Evolutionary conservation across 2,113 vertebrate genomes (phyloP).

Genomic region (Lota lota): DNA sequence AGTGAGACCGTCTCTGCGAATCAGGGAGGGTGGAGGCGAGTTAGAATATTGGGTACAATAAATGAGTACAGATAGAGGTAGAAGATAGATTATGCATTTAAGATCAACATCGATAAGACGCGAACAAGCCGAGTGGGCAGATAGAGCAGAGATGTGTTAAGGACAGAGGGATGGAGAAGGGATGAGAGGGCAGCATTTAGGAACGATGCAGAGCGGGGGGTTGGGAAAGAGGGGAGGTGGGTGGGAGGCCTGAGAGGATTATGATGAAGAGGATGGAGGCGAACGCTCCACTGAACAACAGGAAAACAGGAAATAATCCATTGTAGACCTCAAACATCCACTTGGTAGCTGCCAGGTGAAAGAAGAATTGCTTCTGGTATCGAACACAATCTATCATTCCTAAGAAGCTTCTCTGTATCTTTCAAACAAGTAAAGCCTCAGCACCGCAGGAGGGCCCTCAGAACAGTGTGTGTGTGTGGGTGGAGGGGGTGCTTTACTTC

Average conservation of each 20-base stretch:
- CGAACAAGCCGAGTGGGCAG: background rate
- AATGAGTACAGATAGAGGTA: no score
- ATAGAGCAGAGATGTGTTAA: background rate
- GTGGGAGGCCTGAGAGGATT: background rate
- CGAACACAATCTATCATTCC: no score
- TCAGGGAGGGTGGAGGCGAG: no score
- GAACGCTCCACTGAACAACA: background rate
- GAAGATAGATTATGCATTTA: constrained; percentile 6
- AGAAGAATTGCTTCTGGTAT: background rate
- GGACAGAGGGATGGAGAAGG: background rate
- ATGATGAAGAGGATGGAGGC: background rate
- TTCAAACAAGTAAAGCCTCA: no score
- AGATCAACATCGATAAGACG: background rate
- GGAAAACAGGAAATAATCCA: background rate
- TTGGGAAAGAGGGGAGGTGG: background rate
- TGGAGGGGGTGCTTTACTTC: no score
- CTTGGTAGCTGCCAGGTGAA: background rate
- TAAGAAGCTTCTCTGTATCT: no score
- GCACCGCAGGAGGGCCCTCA: background rate
- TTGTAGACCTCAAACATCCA: background rate
- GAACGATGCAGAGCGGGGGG: background rate
- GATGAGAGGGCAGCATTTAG: background rate
- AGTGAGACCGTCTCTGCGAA: no score
- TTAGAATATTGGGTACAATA: no score
- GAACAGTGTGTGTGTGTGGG: no score